These are phyloP conservation scores for Anarsia innoxiella DNA, from an alignment of 2,888 invertebrate genomes.

Conservation along the genomic window DNA sequence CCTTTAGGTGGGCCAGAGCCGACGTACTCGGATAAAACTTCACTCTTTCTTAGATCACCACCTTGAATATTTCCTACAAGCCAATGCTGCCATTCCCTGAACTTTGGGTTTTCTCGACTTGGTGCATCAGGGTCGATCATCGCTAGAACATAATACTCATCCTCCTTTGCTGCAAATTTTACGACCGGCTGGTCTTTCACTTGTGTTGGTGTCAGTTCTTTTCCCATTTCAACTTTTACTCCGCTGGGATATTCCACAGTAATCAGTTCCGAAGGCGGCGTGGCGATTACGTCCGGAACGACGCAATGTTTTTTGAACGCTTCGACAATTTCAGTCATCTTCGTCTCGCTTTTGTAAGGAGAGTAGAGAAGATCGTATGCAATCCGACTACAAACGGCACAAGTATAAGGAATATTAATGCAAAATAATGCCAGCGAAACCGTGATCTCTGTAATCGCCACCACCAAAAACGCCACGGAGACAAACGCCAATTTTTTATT, in stretches of 20 bases:
- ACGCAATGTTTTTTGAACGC: slow-evolving; percentile 69
- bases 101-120: slow-evolving; percentile 79
- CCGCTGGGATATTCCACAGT: slow-evolving; percentile 70
- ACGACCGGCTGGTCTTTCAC: slow-evolving; percentile 81
- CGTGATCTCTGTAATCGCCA: no score
- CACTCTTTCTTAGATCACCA: slow-evolving; percentile 75
- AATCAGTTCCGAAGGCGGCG: slow-evolving; percentile 68
- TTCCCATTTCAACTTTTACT: slow-evolving; percentile 60
- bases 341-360: no score
- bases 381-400: no score
- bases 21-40: slow-evolving; percentile 78
- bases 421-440: no score
- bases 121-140: slow-evolving; percentile 87
- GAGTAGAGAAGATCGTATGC: no score
- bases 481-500: no score
- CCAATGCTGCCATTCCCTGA: slow-evolving; percentile 87
- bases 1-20: slow-evolving; percentile 81
- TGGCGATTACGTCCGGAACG: slow-evolving; percentile 81
- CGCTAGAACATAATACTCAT: slow-evolving; percentile 77
- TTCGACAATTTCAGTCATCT: slow-evolving; percentile 43
- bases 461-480: no score
- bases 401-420: no score
- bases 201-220: slow-evolving; percentile 81
- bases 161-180: slow-evolving; percentile 76
- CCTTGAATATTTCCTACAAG: slow-evolving; percentile 83